Conservation (phyloP, 2,888 invertebrate species). For the Tipula vernalis region DNA sequence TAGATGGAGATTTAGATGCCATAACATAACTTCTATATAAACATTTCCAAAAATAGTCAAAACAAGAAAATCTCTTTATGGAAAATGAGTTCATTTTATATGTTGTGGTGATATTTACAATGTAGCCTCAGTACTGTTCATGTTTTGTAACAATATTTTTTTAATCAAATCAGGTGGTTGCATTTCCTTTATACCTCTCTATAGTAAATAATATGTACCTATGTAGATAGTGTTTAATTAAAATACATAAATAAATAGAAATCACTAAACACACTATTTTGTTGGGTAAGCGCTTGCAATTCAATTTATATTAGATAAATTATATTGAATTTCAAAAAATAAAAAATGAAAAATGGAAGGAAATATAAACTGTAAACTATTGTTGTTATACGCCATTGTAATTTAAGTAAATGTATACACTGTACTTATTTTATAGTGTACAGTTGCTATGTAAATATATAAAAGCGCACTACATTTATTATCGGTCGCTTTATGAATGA, state of each 20-base stretch:
- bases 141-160: neutral
- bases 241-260: neutral
- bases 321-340: neutral
- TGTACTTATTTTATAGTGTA: neutral
- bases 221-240: neutral
- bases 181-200: neutral
- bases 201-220: neutral
- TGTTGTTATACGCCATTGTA: neutral
- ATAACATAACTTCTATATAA: neutral
- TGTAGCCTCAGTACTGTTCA: neutral
- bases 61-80: neutral
- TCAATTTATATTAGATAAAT: neutral
- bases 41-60: neutral
- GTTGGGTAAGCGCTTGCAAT: neutral
- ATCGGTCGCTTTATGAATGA: neutral
- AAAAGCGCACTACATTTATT: neutral
- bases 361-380: neutral
- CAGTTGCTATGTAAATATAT: neutral
- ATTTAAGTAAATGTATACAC: neutral
- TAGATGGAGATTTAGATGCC: neutral
- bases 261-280: neutral
- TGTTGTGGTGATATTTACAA: neutral
- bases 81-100: neutral
- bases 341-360: neutral
- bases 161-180: neutral